Evolutionary conservation across 2,888 invertebrate species (phyloP).

Genomic region (Cephus nigrinus): DNA sequence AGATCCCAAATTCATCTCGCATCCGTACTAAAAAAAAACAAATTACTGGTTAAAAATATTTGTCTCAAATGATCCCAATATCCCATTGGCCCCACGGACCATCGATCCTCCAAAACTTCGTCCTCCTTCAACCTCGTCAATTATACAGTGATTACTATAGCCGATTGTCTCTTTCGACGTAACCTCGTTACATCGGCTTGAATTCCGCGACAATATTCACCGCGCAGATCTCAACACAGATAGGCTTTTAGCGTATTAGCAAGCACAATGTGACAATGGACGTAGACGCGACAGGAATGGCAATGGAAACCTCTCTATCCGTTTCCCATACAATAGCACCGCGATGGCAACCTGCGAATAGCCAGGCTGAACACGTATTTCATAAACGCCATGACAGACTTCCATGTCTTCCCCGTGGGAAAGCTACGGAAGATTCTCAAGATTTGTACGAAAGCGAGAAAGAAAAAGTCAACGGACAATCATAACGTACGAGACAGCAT

Average conservation of each 20-base stretch:
- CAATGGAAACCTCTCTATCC: conserved; percentile 60
- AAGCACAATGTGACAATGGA: conserved; percentile 64
- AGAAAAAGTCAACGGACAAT: neutral
- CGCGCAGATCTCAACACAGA: conserved; percentile 63
- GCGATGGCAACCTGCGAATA: conserved; percentile 45
- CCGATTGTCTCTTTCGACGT: conserved; percentile 62
- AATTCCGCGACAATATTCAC: conserved; percentile 60
- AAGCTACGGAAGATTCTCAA: conserved; percentile 11
- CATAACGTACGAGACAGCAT: conserved; percentile 19
- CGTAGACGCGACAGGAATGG: conserved; percentile 61
- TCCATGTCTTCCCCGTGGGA: conserved; percentile 22
- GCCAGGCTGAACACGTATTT: conserved; percentile 60
- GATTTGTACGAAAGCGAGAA: neutral
- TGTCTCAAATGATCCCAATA: neutral
- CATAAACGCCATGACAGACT: conserved; percentile 49
- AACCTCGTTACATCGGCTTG: conserved; percentile 60
- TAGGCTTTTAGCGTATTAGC: conserved; percentile 67
- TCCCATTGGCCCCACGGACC: neutral
- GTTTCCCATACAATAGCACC: conserved; percentile 48
- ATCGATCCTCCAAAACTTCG: neutral
- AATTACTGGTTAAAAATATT: neutral
- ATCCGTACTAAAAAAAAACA: neutral
- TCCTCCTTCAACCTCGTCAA: conserved; percentile 31
- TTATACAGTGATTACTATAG: conserved; percentile 59
- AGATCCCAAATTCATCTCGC: neutral